These are phyloP conservation scores for Epizoanthus stellaris DNA, from an alignment of 92 coral and sea anemone species.

Conservation along the genomic window DNA sequence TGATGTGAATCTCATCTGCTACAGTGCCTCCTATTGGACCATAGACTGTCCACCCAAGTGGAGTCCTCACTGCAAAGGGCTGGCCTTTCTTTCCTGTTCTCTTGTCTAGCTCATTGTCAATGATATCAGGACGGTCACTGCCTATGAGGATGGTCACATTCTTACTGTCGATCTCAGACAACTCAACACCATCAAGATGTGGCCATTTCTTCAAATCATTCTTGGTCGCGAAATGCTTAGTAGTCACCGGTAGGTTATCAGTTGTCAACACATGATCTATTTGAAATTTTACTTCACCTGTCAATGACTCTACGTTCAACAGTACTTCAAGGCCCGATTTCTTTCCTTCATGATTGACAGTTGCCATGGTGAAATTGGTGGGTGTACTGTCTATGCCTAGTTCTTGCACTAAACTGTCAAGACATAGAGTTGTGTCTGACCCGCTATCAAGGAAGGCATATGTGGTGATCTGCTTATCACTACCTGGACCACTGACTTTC, in stretches of 20 bases:
- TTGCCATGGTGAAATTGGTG: slow-evolving; percentile 58
- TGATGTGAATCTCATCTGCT: slow-evolving; percentile 32
- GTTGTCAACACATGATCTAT: slow-evolving; percentile 64
- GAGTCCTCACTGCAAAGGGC: slow-evolving; percentile 67
- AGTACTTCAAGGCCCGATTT: slow-evolving; percentile 61
- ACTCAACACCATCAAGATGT: slow-evolving; percentile 50
- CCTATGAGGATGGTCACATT: slow-evolving; percentile 69
- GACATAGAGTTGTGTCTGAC: slow-evolving; percentile 73
- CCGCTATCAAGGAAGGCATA: slow-evolving; percentile 75
- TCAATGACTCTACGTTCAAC: slow-evolving; percentile 61
- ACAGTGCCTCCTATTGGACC: slow-evolving; percentile 62
- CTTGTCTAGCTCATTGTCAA: slow-evolving; percentile 58
- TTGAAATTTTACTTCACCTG: slow-evolving; percentile 61
- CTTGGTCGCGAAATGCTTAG: slow-evolving; percentile 58
- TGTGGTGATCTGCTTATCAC: slow-evolving; percentile 59
- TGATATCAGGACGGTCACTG: slow-evolving; percentile 68
- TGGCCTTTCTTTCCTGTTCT: slow-evolving; percentile 61
- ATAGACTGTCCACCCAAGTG: slow-evolving; percentile 78
- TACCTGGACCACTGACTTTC: slow-evolving; percentile 50
- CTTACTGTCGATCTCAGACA: slow-evolving; percentile 60
- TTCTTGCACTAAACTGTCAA: slow-evolving; percentile 58
- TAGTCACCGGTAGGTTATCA: slow-evolving; percentile 56
- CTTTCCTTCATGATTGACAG: slow-evolving; percentile 51
- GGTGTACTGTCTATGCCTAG: slow-evolving; percentile 54
- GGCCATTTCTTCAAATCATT: slow-evolving; percentile 73